Conservation (phyloP, 2,113 vertebrate species). For the Cephalopterus ornatus region DNA sequence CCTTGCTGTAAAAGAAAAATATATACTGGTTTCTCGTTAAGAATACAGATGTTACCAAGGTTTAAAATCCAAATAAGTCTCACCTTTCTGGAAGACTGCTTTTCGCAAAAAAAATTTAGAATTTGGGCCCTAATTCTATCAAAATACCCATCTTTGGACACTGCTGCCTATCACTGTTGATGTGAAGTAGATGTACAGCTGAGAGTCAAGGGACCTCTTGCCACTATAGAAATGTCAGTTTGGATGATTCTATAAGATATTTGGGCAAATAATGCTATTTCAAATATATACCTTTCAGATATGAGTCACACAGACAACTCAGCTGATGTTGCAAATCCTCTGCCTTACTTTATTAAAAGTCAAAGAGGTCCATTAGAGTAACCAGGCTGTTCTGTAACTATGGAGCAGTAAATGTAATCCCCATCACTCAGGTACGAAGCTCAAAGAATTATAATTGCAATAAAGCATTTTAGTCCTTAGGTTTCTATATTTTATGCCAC, state of each 20-base stretch:
- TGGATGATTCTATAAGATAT: background rate
- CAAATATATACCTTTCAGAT: background rate
- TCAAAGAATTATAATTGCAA: background rate
- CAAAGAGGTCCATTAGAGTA: background rate
- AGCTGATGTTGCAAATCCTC: background rate
- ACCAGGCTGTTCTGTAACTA: background rate
- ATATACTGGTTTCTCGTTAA: background rate
- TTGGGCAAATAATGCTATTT: background rate
- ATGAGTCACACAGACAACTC: background rate
- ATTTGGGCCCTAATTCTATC: background rate
- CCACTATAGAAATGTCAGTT: background rate
- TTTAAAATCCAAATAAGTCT: background rate
- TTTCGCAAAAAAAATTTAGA: background rate
- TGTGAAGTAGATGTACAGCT: background rate
- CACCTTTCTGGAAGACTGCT: background rate
- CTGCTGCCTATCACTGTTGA: fast-evolving
- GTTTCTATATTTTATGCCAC: background rate
- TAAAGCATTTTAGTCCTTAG: background rate
- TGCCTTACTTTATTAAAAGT: background rate
- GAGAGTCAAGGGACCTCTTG: background rate
- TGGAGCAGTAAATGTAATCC: background rate
- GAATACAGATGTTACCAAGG: background rate
- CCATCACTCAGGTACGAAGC: background rate
- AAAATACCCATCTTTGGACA: background rate
- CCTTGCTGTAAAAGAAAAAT: background rate